Evolutionary conservation across 92 coral and sea anemone genomes (phyloP).

Genomic region (Phenganax subtilis): DNA sequence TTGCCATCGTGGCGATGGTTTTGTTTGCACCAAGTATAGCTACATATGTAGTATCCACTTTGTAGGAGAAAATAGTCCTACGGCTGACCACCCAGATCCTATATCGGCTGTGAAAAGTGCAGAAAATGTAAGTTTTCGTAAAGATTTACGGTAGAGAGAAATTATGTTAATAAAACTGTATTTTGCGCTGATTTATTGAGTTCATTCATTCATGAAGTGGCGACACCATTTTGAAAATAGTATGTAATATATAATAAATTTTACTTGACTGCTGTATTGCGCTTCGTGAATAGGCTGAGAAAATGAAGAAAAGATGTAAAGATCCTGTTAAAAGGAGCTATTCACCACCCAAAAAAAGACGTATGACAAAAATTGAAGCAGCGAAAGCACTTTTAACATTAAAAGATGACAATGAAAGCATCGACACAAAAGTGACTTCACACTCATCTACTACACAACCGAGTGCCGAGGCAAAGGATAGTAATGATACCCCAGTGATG

Average conservation of each 20-base stretch:
- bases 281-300: background rate
- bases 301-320: too few species aligned
- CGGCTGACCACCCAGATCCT: slow-evolving; percentile 45
- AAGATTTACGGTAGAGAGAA: background rate
- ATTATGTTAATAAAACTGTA: too few species aligned
- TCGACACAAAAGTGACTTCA: too few species aligned
- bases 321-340: too few species aligned
- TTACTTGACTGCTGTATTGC: background rate
- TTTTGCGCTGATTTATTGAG: too few species aligned
- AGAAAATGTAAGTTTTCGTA: slow-evolving; percentile 2
- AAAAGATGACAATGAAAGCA: too few species aligned
- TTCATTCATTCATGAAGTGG: background rate
- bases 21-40: slow-evolving; percentile 47
- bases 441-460: too few species aligned
- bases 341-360: too few species aligned
- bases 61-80: slow-evolving; percentile 56
- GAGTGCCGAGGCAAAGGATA: too few species aligned
- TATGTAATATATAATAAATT: background rate
- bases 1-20: slow-evolving; percentile 53
- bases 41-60: slow-evolving; percentile 49
- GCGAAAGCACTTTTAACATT: too few species aligned
- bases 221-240: background rate
- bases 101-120: slow-evolving; percentile 3
- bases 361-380: too few species aligned
- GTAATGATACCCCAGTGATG: too few species aligned